Conservation (phyloP, 2,113 vertebrate species). For the Embiotoca jacksoni region DNA sequence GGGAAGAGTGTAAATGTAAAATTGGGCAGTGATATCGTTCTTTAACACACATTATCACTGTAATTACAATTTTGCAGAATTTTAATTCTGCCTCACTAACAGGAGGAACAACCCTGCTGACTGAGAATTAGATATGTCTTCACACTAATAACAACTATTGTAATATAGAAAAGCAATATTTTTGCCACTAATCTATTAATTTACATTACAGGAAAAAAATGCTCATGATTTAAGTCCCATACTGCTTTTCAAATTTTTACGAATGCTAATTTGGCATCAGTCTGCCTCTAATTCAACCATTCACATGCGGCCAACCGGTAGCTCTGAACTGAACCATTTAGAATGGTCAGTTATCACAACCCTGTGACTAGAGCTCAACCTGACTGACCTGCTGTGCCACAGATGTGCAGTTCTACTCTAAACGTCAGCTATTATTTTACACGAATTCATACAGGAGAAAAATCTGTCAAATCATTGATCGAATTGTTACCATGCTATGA, state of each 20-base stretch:
- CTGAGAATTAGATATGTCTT: background rate
- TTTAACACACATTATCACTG: background rate
- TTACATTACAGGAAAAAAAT: background rate
- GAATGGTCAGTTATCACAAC: background rate
- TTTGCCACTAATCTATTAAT: background rate
- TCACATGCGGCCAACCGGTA: too few relatives aligned
- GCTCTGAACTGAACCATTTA: too few relatives aligned
- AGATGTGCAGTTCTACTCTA: too few relatives aligned
- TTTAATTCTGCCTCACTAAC: too few relatives aligned
- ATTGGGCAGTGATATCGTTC: background rate
- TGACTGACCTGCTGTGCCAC: too few relatives aligned
- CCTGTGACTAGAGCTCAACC: too few relatives aligned
- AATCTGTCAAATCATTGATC: too few relatives aligned
- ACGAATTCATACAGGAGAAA: too few relatives aligned
- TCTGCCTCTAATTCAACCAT: background rate
- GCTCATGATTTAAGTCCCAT: background rate
- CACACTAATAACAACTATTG: too few relatives aligned
- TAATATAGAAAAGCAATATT: background rate
- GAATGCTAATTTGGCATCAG: background rate
- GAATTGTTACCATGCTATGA: too few relatives aligned
- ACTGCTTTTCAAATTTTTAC: background rate
- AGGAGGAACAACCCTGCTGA: background rate
- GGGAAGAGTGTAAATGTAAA: too few relatives aligned
- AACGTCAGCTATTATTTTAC: too few relatives aligned
- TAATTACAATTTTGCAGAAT: background rate